Evolutionary conservation across 2,888 invertebrate species (phyloP), one percentile per base, ranked within the genome.

Genomic region (Eupithecia inturbata): DNA sequence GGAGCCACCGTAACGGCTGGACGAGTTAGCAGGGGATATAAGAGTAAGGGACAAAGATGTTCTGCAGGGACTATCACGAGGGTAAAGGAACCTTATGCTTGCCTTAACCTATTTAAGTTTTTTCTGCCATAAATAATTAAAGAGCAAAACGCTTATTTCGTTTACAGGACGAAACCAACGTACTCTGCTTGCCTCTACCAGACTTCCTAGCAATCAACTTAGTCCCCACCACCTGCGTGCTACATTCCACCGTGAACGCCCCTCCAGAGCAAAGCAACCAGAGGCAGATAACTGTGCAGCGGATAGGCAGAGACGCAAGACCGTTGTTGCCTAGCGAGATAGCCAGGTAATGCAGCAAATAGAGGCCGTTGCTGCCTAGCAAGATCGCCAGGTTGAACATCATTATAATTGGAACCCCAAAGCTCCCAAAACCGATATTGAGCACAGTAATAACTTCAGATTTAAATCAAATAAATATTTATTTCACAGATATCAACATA

Each of bases 241-340:
- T 76, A 6, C 89, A 89, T 3, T 87, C 90, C 0, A 82, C 85
- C 1, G 80, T 82, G 1, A 39, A n/a, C 14, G 66, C 14, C 10
- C 66, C 36, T 16, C 12, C 73, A 0, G 85, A 88, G 9, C 72
- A 87, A 3, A 70, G 57, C 14, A 84, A 82, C 60, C 90, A 87
- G 73, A 86, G 95, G 1, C 95, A 95, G 77, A 95, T 95, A 77
- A 94, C 95, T 0, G 95, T 96, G 12, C 95, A 95, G 76, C 87
- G 95, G 73, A 92, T 96, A 31, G 95, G 95, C 6, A 89, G 95
- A 26, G 96, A 96, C 81, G 95, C 95, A 0, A 83, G 95, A 64
- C 95, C 95, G 3, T 81, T 96, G 9, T 87, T 94, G 33, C 90
- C 95, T 0, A 88, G 90, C 53, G 96, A 96, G 81, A 89, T 96